Percentiles rank a stretch among this genome's conserved stretches.
These are phyloP conservation scores for Sminthurinus signatus DNA, from an alignment of 1,140 invertebrate genomes.

Conservation along the genomic window DNA sequence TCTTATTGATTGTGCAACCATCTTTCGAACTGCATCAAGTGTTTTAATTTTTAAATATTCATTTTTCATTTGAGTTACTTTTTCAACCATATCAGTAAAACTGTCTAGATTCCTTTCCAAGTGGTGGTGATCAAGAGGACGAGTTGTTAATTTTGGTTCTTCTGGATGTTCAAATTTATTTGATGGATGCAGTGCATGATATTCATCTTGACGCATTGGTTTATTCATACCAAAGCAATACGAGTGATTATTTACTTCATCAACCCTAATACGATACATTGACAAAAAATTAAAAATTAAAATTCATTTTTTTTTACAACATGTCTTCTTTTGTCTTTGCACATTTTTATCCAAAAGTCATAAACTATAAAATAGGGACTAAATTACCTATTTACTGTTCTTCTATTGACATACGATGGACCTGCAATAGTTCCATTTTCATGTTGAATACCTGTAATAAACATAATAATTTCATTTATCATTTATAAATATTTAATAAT, in stretches of 20 bases:
- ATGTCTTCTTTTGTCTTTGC: background rate
- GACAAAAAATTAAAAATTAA: no score
- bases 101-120: background rate
- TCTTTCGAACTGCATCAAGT: background rate
- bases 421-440: no score
- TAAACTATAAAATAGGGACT: no score
- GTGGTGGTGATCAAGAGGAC: background rate
- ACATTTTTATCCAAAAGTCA: background rate
- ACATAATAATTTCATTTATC: no score
- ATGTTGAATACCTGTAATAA: no score
- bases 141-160: no score
- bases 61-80: constrained; percentile 12
- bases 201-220: background rate
- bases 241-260: background rate
- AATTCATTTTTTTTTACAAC: background rate
- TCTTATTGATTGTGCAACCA: background rate
- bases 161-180: background rate
- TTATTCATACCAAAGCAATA: background rate
- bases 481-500: no score
- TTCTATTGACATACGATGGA: background rate
- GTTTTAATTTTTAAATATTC: constrained; percentile 8
- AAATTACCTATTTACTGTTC: background rate
- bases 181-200: background rate
- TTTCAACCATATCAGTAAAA: constrained; percentile 11
- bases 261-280: background rate